These are phyloP conservation scores for Psylliodes chrysocephalus DNA, from an alignment of 2,888 invertebrate species.

Conservation along the genomic window DNA sequence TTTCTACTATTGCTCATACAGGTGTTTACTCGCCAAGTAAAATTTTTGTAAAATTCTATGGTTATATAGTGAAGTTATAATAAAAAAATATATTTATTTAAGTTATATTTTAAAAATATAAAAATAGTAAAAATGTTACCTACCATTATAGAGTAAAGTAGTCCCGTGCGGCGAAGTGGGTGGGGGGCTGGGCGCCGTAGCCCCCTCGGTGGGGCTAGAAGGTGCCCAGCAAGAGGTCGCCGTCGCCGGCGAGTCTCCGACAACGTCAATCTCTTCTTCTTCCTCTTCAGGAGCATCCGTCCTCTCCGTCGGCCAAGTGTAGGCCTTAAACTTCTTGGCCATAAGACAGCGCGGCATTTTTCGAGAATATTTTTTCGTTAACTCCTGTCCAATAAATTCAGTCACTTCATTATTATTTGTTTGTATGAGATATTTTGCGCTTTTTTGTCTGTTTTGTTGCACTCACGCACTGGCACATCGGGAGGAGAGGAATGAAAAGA, in stretches of 20 bases:
- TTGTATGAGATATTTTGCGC: slow-evolving; percentile 2
- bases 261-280: slow-evolving; percentile 88
- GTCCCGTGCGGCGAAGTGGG: slow-evolving; percentile 75
- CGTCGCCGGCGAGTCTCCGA: slow-evolving; percentile 70
- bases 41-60: no score
- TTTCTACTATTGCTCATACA: no score
- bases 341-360: slow-evolving; percentile 92
- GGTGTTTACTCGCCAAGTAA: no score
- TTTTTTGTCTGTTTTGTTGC: slow-evolving; percentile 20
- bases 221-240: slow-evolving; percentile 74
- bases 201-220: slow-evolving; percentile 79
- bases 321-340: slow-evolving; percentile 96
- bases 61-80: no score
- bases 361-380: slow-evolving; percentile 1
- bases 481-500: slow-evolving; percentile 44
- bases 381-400: background rate
- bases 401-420: slow-evolving; percentile 29
- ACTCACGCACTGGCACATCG: slow-evolving; percentile 41
- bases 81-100: no score
- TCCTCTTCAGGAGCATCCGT: slow-evolving; percentile 67
- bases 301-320: slow-evolving; percentile 74
- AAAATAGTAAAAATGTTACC: slow-evolving; percentile 62
- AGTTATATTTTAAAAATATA: no score
- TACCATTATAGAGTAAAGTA: slow-evolving; percentile 82
- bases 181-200: slow-evolving; percentile 79